phyloP scores from a whole-genome alignment of 2,888 invertebrate genomes.

The Oscheius sp. region DNA sequence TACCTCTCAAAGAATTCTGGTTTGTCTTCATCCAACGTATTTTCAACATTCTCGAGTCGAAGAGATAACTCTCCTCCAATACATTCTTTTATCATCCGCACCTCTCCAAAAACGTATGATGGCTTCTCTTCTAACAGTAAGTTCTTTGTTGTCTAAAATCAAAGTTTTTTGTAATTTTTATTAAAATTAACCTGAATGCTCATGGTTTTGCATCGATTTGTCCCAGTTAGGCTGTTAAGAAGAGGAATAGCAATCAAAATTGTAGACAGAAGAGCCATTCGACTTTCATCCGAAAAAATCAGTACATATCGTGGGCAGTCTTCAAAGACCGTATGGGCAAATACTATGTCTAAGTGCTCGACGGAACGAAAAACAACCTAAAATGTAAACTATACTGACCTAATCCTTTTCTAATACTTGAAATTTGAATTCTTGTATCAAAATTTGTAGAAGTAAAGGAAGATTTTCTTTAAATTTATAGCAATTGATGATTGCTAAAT shows the following conservation, averaged over 20 bases:
- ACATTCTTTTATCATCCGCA: neutral
- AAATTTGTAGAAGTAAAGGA: neutral
- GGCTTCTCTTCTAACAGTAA: too few species aligned
- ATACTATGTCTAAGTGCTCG: neutral
- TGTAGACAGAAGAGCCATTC: neutral
- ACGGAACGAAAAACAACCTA: conserved; percentile 2
- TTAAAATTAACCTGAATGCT: neutral
- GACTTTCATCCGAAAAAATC: neutral
- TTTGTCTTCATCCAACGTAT: neutral
- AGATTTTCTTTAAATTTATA: neutral
- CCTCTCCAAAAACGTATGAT: neutral
- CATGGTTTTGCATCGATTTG: neutral
- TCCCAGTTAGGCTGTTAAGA: neutral
- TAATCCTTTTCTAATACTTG: neutral
- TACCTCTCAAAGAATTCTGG: neutral
- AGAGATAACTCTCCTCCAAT: neutral
- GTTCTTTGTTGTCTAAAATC: neutral
- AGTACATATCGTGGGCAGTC: conserved; percentile 4
- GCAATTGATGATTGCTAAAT: neutral
- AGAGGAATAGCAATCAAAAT: neutral
- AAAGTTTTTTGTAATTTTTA: neutral
- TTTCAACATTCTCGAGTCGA: neutral
- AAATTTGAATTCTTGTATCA: neutral
- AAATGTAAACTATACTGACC: neutral
- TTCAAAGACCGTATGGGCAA: conserved; percentile 1